Conservation (phyloP, 2,113 vertebrate genomes). For the Fregata magnificens region DNA sequence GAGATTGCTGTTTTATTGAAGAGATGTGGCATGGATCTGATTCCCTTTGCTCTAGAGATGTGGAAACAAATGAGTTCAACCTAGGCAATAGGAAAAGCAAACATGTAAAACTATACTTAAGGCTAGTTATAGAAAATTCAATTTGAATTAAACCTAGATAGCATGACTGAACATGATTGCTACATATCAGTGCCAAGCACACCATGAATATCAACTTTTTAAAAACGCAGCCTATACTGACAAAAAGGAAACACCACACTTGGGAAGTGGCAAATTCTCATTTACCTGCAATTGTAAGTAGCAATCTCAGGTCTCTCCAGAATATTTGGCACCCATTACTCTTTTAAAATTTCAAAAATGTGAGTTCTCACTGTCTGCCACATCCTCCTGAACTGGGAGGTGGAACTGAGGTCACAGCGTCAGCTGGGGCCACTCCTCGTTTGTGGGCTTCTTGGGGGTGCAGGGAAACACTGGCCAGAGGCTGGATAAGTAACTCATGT, state of each 20-base stretch:
- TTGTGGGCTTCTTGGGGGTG: neutral
- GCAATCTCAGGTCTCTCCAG: neutral
- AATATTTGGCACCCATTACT: neutral
- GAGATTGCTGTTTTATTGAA: neutral
- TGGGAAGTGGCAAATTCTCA: neutral
- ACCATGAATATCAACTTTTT: neutral
- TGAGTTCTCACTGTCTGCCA: neutral
- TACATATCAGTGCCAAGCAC: neutral
- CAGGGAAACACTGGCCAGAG: neutral
- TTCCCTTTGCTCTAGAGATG: neutral
- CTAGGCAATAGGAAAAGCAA: neutral
- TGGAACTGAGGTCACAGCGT: neutral
- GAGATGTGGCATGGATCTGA: neutral
- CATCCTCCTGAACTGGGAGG: neutral
- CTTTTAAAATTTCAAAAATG: neutral
- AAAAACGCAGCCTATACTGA: neutral
- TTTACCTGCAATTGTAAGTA: neutral
- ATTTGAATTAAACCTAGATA: neutral
- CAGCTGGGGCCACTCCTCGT: accelerated
- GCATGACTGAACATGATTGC: neutral
- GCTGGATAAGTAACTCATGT: neutral
- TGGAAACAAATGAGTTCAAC: neutral
- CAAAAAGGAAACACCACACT: neutral
- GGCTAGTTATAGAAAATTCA: neutral
- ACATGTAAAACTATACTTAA: neutral